Base-by-base conservation (phyloP, 1,140 invertebrate species). In the Bombus picipes region DNA sequence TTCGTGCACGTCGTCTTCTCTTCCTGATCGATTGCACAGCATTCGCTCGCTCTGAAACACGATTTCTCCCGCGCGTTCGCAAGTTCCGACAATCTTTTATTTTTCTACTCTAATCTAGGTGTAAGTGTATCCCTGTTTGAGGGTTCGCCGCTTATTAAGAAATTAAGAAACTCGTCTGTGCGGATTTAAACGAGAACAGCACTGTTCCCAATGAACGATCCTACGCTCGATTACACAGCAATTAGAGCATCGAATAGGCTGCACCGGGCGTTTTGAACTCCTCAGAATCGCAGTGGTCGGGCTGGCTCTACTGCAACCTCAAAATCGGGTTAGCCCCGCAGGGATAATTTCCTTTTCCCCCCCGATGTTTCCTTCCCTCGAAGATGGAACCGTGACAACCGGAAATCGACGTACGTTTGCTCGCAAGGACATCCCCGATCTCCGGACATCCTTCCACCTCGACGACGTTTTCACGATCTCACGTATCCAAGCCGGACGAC, bases 11-110 rank as follows among this genome's bases (percentile, higher is more conserved):
- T 81, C 79, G 59, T 34, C n/a, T 83, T 80, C 62, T 53, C 34
- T 81, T 71, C 41, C 32, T 25, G 32, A 80, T 65, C 77, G 53
- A n/a, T 62, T 5, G 28, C 79, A 53, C 70, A 62, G 34, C 57
- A 53, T n/a, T 22, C 37, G n/a, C 73, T 71, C 12, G 72, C 72
- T 47, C 28, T 71, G 43, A 57, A 13, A 34, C 53, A 83, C 71
- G 62, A 47, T 32, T 37, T 70, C 68, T 39, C 3, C 57, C 37
- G 68, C 72, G 70, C 1, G 28, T 37, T 74, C 37, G 47, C 39
- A 65, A 62, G 65, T 87, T 84, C 71, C 73, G 86, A 89, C 86
- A 73, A 87, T 89, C 83, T 84, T 76, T 89, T 88, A 89, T 89
- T 89, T 89, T 88, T 89, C 74, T 89, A 89, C 83, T 59, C 53